Evolutionary conservation across 1,140 invertebrate species (phyloP), one percentile per base, ranked within the genome.

Genomic region (Cydia pomonella): DNA sequence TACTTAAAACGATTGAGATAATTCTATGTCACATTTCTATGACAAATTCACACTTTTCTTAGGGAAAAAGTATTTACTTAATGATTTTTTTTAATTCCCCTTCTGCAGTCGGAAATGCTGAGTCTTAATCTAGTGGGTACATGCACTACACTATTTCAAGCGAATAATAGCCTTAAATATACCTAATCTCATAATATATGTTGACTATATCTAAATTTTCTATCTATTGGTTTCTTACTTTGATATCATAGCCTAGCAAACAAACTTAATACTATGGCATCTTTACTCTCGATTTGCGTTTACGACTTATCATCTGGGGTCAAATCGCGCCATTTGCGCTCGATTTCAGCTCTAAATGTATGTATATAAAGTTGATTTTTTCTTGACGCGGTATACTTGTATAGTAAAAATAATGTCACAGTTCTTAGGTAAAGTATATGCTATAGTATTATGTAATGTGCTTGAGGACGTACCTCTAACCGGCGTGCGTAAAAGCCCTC

Each of bases 401-500:
- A 44, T 44, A 44, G 12, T 44, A 44, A 44, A 44, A 44, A 44
- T 44, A 44, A 44, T 44, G 41, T 44, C 4, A 3, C 13, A 44
- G 41, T 7, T 38, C 2, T 2, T 47, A 13, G 10, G 10, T 50
- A n/a, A 18, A 50, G 47, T 59, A 21, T 50, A 47, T 66, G 13
- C 41, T 64, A 73, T 59, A 12, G 71, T 75, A 29, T 33, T 12
- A 72, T 9, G 23, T 27, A 44, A 75, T 23, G 72, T 50, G n/a
- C 16, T 50, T 71, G 53, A 77, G 12, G 59, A 73, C 41, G 27
- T 18, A 74, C 18, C 63, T 62, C 25, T n/a, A 12, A 69, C 44
- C 47, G n/a, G 53, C 71, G 66, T 64, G 77, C 77, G 77, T 64
- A 73, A 79, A 81, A 75, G 72, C 73, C 27, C 53, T 38, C 64